phyloP scores from a whole-genome alignment of 1,140 invertebrate species.

The Drosophila baimaii region DNA sequence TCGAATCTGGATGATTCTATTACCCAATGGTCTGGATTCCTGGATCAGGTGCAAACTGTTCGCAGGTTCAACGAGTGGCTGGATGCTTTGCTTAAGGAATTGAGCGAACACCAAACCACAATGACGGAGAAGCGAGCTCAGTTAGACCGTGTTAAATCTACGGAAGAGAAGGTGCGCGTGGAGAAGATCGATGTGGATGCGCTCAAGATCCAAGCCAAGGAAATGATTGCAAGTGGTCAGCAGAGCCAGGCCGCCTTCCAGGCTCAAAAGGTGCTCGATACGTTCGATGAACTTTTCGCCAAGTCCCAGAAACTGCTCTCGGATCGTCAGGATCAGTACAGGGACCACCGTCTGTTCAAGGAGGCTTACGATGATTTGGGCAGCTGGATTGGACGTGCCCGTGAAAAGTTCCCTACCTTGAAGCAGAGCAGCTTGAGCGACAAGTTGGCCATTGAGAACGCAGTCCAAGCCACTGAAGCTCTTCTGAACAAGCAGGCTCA shows the following conservation, averaged over 20 bases:
- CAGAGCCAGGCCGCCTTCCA: conserved; percentile 92
- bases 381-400: conserved; percentile 92
- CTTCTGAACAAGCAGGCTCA: conserved; percentile 95
- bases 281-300: conserved; percentile 90
- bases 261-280: conserved; percentile 93
- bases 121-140: conserved; percentile 94
- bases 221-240: conserved; percentile 93
- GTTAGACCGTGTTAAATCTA: conserved; percentile 92
- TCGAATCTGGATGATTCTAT: conserved; percentile 94
- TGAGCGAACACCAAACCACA: conserved; percentile 90
- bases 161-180: conserved; percentile 95
- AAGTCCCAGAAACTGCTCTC: conserved; percentile 90
- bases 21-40: conserved; percentile 94
- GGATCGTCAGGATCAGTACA: conserved; percentile 93
- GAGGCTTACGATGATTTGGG: conserved; percentile 95
- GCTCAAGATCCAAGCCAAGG: conserved; percentile 93
- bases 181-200: conserved; percentile 97
- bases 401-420: conserved; percentile 94
- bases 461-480: conserved; percentile 93
- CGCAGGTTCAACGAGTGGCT: conserved; percentile 93
- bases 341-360: conserved; percentile 94
- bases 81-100: conserved; percentile 89
- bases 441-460: conserved; percentile 94
- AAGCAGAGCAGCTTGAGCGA: conserved; percentile 94
- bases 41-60: conserved; percentile 94